Evolutionary conservation across 1,140 invertebrate genomes (phyloP).

Genomic region (Condylostylus longicornis): DNA sequence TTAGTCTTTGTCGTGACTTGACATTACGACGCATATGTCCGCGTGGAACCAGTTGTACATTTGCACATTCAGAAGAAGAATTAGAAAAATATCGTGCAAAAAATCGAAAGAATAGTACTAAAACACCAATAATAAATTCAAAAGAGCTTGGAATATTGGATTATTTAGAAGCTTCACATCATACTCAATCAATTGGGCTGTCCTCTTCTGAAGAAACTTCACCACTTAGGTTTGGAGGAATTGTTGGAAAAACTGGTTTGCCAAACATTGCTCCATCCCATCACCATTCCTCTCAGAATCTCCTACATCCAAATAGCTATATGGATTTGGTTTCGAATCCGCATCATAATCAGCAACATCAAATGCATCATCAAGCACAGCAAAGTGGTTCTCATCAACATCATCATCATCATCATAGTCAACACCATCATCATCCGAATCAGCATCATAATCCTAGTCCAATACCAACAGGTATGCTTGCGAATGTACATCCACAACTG

Average conservation of each 20-base stretch:
- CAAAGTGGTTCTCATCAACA: not conserved
- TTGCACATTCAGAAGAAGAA: slow-evolving; percentile 83
- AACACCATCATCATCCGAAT: not conserved
- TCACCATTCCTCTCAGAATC: not conserved
- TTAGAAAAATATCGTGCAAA: slow-evolving; percentile 55
- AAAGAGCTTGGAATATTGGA: slow-evolving; percentile 1
- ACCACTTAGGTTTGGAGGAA: not conserved
- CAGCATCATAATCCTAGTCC: slow-evolving; percentile 3
- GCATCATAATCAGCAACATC: not conserved
- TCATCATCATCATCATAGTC: slow-evolving; percentile 1
- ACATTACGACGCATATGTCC: slow-evolving; percentile 64
- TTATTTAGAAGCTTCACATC: slow-evolving; percentile 1
- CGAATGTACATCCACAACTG: not conserved
- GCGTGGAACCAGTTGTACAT: slow-evolving; percentile 72
- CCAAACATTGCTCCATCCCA: not conserved
- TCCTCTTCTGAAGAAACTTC: slow-evolving; percentile 3
- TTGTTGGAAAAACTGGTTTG: not conserved
- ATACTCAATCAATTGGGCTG: not conserved
- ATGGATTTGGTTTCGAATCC: not conserved
- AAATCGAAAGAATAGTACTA: slow-evolving; percentile 12
- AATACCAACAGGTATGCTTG: too few relatives aligned
- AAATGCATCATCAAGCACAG: not conserved
- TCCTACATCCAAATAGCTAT: not conserved
- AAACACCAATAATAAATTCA: slow-evolving; percentile 4
- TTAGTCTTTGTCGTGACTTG: slow-evolving; percentile 78